Evolutionary conservation across 1,140 invertebrate species (phyloP).

Genomic region (Drosophila melanica): DNA sequence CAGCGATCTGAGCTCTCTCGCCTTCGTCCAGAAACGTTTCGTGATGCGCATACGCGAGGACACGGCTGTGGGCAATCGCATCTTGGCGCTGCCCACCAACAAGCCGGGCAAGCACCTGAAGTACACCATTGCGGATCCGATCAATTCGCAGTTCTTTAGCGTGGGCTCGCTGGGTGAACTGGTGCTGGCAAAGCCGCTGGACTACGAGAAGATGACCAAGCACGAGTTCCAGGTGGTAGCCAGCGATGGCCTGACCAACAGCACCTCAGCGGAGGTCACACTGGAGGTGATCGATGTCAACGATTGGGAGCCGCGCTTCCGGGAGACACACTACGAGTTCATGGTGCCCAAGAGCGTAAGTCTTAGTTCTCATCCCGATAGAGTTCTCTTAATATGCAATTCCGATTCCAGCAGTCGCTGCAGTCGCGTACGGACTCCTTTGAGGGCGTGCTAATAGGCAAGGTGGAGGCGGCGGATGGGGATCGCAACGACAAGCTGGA

Average conservation of each 20-base stretch:
- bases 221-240: slow-evolving; percentile 93
- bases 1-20: slow-evolving; percentile 84
- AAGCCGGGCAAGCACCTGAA: slow-evolving; percentile 86
- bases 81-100: slow-evolving; percentile 87
- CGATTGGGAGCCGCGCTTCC: slow-evolving; percentile 96
- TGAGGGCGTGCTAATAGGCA: slow-evolving; percentile 85
- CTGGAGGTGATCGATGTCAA: slow-evolving; percentile 94
- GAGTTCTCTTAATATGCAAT: background rate
- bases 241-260: slow-evolving; percentile 88
- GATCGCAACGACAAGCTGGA: slow-evolving; percentile 90
- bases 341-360: slow-evolving; percentile 84
- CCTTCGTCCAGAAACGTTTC: slow-evolving; percentile 91
- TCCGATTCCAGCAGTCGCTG: slow-evolving; percentile 58
- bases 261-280: slow-evolving; percentile 87
- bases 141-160: slow-evolving; percentile 85
- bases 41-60: slow-evolving; percentile 90
- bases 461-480: slow-evolving; percentile 91
- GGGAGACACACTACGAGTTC: slow-evolving; percentile 94
- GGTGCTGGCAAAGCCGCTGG: slow-evolving; percentile 89
- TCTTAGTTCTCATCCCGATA: background rate
- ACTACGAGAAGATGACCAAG: slow-evolving; percentile 90
- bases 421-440: slow-evolving; percentile 72
- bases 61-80: slow-evolving; percentile 88
- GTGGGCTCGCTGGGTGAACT: slow-evolving; percentile 92
- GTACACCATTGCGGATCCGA: slow-evolving; percentile 78